A percentile compares a stretch with the other conserved stretches of the same genome.
Evolutionary conservation across 2,888 invertebrate genomes (phyloP).

Genomic region (Drosophila pseudotalamancana): DNA sequence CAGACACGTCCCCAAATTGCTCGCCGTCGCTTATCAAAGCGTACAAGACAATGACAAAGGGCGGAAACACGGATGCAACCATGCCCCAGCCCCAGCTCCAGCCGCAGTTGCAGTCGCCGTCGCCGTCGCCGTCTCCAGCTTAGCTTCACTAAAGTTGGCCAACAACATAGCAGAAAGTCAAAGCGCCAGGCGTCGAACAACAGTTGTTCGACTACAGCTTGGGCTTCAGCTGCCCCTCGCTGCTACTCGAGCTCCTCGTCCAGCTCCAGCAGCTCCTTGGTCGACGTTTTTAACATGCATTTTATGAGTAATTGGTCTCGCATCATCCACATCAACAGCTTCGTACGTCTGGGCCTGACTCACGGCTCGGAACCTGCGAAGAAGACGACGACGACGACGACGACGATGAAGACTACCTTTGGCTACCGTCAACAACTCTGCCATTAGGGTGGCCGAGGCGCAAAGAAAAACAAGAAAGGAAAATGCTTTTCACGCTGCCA

Average conservation of each 20-base stretch:
- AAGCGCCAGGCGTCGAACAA: conserved; percentile 71
- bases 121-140: conserved; percentile 4
- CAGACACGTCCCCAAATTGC: conserved; percentile 71
- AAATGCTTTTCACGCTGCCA: background rate
- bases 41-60: conserved; percentile 82
- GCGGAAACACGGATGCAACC: conserved; percentile 55
- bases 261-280: conserved; percentile 20
- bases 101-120: conserved; percentile 2
- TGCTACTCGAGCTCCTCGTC: background rate
- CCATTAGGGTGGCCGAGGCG: conserved; percentile 75
- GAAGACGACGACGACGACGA: conserved; percentile 35
- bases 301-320: conserved; percentile 78
- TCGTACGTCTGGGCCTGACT: conserved; percentile 50
- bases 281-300: conserved; percentile 74
- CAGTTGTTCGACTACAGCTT: conserved; percentile 69
- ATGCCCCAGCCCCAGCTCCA: conserved; percentile 6
- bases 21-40: conserved; percentile 66
- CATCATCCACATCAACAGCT: conserved; percentile 67
- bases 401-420: conserved; percentile 45
- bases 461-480: conserved; percentile 19
- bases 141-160: conserved; percentile 27
- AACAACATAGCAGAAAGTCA: conserved; percentile 32
- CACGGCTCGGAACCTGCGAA: conserved; percentile 52
- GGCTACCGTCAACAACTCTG: conserved; percentile 68
- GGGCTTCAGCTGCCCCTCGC: conserved; percentile 9